A percentile compares a stretch with the other conserved stretches of the same genome.
phyloP scores from a whole-genome alignment of 2,888 invertebrate species.

The Pegoplata infirma region DNA sequence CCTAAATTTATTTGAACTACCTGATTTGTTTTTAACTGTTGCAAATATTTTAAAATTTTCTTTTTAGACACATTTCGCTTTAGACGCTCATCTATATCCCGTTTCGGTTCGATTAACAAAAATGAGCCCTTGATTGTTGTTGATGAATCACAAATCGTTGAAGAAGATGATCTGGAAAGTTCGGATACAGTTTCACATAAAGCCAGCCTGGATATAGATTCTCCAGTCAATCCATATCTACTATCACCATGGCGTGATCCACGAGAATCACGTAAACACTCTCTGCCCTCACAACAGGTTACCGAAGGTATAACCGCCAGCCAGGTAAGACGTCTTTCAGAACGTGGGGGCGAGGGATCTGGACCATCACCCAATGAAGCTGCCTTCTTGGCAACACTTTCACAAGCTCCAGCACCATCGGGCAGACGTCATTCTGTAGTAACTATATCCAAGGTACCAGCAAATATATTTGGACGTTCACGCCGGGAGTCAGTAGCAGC shows the following conservation, averaged over 20 bases:
- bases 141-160: conserved; percentile 85
- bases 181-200: conserved; percentile 80
- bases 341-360: conserved; percentile 86
- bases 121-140: conserved; percentile 90
- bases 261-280: conserved; percentile 87
- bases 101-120: conserved; percentile 78
- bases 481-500: conserved; percentile 90
- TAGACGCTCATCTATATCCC: conserved; percentile 84
- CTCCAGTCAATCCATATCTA: conserved; percentile 88
- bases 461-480: conserved; percentile 86
- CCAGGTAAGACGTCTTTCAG: conserved; percentile 90
- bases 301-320: conserved; percentile 92
- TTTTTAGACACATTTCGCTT: conserved; percentile 79
- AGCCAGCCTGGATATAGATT: conserved; percentile 86
- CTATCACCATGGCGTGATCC: conserved; percentile 89
- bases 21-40: no score
- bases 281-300: conserved; percentile 90
- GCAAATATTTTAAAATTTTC: neutral
- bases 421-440: conserved; percentile 92
- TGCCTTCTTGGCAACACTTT: conserved; percentile 89
- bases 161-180: conserved; percentile 81
- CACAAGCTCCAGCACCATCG: conserved; percentile 85
- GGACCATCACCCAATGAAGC: conserved; percentile 89
- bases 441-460: conserved; percentile 90
- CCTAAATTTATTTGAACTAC: no score